Percentiles rank a stretch among this genome's conserved stretches.
Conservation (phyloP, 2,113 vertebrate species). For the Eira barbara region DNA sequence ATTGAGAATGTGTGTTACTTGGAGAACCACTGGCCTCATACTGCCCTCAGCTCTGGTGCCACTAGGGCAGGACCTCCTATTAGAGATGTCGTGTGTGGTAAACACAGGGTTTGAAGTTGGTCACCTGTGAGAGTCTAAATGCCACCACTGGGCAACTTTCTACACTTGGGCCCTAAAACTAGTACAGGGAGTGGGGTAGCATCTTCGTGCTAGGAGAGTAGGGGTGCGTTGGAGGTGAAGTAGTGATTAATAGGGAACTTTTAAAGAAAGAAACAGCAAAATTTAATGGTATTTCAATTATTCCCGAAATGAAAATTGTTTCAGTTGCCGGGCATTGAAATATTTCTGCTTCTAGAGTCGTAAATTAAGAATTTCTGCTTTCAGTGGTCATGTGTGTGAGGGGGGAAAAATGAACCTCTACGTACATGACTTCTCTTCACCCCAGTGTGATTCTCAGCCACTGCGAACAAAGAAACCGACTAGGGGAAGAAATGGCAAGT, state of each 20-base stretch:
- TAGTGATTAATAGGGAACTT: background rate
- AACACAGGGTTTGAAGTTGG: background rate
- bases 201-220: background rate
- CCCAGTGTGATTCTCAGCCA: background rate
- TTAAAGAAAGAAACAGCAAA: background rate
- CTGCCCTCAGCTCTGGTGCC: accelerated
- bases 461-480: background rate
- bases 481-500: background rate
- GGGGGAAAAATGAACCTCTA: accelerated
- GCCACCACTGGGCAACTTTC: background rate
- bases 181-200: background rate
- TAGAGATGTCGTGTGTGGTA: background rate
- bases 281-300: background rate
- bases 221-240: background rate
- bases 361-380: background rate
- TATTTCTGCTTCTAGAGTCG: background rate
- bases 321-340: background rate
- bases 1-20: background rate
- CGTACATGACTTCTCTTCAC: background rate
- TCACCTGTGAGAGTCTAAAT: background rate
- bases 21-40: background rate
- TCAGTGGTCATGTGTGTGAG: background rate
- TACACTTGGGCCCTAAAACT: background rate
- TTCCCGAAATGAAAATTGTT: background rate
- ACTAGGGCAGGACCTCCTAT: background rate